Conservation (phyloP, 2,113 vertebrate genomes). For the Misgurnus anguillicaudatus region DNA sequence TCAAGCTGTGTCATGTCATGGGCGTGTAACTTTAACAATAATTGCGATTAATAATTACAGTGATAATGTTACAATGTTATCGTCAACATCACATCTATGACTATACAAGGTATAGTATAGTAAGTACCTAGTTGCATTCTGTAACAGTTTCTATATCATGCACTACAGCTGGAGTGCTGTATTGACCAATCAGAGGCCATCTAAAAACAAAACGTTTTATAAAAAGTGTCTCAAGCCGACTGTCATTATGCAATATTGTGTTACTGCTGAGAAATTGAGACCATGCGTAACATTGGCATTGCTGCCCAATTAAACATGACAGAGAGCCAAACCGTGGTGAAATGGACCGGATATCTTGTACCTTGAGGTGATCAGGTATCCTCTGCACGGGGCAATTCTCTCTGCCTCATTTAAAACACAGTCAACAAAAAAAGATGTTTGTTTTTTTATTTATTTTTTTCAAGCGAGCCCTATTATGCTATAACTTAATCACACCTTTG, state of each 20-base stretch:
- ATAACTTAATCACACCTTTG: background rate
- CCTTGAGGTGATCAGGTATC: background rate
- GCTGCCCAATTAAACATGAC: conserved; percentile 15
- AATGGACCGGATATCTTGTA: background rate
- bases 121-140: too few relatives aligned
- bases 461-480: background rate
- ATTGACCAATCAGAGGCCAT: background rate
- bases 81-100: too few relatives aligned
- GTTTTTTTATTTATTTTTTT: background rate
- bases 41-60: too few relatives aligned
- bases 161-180: too few relatives aligned
- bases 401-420: conserved; percentile 8
- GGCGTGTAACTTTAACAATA: too few relatives aligned
- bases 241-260: background rate
- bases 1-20: too few relatives aligned
- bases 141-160: too few relatives aligned
- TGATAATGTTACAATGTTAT: too few relatives aligned
- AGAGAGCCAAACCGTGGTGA: background rate
- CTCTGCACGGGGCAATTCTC: background rate
- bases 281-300: background rate
- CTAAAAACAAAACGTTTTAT: background rate
- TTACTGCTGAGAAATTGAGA: background rate
- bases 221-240: background rate
- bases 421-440: background rate
- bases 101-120: too few relatives aligned